Conservation (phyloP, 37 sponge, comb jelly and placozoan genomes). For the Oscarella lobularis region DNA sequence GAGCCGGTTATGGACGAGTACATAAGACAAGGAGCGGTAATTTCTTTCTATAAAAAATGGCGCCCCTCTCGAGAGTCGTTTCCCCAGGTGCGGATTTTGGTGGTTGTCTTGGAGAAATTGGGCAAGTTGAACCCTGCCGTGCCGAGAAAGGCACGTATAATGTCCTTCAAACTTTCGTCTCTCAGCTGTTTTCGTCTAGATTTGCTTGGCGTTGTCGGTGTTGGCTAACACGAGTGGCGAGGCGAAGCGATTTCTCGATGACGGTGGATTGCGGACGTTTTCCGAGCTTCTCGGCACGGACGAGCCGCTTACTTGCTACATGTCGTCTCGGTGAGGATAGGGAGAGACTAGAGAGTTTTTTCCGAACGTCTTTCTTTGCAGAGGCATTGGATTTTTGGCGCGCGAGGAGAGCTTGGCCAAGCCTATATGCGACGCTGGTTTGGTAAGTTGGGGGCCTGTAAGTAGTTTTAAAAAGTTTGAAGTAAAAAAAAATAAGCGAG, state of each 20-base stretch:
- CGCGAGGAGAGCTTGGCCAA: background rate
- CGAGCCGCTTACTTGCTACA: background rate
- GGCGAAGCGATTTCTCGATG: slow-evolving; percentile 4
- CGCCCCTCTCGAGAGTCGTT: background rate
- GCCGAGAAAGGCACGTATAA: background rate
- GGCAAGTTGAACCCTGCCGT: background rate
- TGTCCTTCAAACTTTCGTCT: too few species aligned
- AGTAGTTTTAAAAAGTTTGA: background rate
- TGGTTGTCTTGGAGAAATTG: background rate
- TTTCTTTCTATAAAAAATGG: background rate
- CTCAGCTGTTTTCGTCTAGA: background rate
- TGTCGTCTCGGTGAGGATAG: background rate
- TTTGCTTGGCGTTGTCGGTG: background rate
- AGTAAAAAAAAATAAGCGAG: background rate
- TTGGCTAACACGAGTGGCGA: background rate
- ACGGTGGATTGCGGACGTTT: background rate
- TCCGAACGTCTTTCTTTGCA: background rate
- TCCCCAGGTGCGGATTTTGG: background rate
- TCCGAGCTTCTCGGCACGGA: background rate
- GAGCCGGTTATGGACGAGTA: slow-evolving; percentile 1
- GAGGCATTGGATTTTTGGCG: slow-evolving; percentile 1
- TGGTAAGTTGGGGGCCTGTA: background rate
- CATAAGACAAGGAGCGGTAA: background rate
- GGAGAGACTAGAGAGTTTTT: background rate
- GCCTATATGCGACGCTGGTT: background rate